These are phyloP conservation scores for Psittacula echo DNA, from an alignment of 2,797 vertebrate species.

Conservation along the genomic window DNA sequence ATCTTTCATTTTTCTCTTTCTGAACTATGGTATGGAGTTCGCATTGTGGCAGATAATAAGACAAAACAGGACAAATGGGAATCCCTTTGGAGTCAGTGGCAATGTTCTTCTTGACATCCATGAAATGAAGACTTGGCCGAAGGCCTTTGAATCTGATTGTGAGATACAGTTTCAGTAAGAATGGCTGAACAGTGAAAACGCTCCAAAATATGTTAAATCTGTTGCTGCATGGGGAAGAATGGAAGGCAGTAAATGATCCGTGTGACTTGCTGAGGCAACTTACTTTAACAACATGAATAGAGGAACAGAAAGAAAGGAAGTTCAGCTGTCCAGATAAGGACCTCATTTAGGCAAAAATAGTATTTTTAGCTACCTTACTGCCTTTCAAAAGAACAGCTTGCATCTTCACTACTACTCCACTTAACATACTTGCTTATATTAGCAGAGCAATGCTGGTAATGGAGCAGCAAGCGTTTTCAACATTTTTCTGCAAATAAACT, in stretches of 20 bases:
- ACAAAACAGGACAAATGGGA: slow-evolving; percentile 56
- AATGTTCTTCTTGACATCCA: slow-evolving; percentile 28
- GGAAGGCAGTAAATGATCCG: background rate
- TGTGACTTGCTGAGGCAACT: background rate
- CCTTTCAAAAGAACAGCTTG: background rate
- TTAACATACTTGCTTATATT: background rate
- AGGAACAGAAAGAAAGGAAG: background rate
- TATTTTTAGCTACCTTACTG: background rate
- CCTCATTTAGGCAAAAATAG: background rate
- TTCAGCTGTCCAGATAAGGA: background rate
- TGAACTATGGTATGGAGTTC: slow-evolving; percentile 3
- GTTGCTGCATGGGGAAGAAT: background rate
- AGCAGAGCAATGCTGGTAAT: background rate
- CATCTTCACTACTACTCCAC: background rate
- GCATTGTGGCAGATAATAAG: slow-evolving; percentile 31
- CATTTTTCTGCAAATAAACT: slow-evolving; percentile 13
- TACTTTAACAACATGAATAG: background rate
- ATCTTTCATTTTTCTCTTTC: slow-evolving; percentile 46
- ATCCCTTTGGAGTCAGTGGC: slow-evolving; percentile 23
- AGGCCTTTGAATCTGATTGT: slow-evolving; percentile 50
- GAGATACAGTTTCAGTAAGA: slow-evolving; percentile 22
- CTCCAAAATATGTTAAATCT: slow-evolving; percentile 33
- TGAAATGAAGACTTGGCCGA: slow-evolving; percentile 43
- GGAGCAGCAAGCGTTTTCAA: slow-evolving; percentile 3
- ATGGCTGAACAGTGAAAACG: background rate